phyloP scores from a whole-genome alignment of 2,888 invertebrate genomes.

The Euproctis similis region DNA sequence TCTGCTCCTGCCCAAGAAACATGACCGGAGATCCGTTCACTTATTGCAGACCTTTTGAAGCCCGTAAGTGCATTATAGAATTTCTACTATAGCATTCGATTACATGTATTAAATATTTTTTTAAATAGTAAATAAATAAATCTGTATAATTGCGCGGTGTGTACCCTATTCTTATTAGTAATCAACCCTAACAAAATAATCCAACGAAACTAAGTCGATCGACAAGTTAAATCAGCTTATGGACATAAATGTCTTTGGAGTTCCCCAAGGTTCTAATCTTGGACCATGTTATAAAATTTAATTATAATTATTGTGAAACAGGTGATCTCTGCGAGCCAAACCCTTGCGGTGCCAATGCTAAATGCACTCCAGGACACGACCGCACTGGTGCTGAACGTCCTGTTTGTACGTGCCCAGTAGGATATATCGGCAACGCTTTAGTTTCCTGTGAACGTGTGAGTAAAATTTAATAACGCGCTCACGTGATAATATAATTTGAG shows the following conservation, averaged over 20 bases:
- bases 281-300: background rate
- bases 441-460: conserved; percentile 78
- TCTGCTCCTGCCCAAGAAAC: conserved; percentile 90
- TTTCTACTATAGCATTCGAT: too few species aligned
- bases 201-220: background rate
- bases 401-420: conserved; percentile 88
- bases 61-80: conserved; percentile 69
- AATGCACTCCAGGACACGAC: conserved; percentile 89
- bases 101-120: too few species aligned
- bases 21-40: conserved; percentile 92
- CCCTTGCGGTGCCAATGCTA: conserved; percentile 87
- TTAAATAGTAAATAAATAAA: too few species aligned
- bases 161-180: too few species aligned
- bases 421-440: conserved; percentile 86
- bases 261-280: conserved; percentile 7
- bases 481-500: background rate
- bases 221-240: too few species aligned
- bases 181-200: too few species aligned
- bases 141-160: too few species aligned
- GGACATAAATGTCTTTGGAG: background rate
- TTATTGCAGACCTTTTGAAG: conserved; percentile 86
- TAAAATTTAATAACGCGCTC: background rate
- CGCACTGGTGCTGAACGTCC: conserved; percentile 87
- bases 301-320: conserved; percentile 30
- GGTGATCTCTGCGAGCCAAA: conserved; percentile 90